Evolutionary conservation across 2,888 invertebrate species (phyloP).

Genomic region (Rhorus exstirpatorius): DNA sequence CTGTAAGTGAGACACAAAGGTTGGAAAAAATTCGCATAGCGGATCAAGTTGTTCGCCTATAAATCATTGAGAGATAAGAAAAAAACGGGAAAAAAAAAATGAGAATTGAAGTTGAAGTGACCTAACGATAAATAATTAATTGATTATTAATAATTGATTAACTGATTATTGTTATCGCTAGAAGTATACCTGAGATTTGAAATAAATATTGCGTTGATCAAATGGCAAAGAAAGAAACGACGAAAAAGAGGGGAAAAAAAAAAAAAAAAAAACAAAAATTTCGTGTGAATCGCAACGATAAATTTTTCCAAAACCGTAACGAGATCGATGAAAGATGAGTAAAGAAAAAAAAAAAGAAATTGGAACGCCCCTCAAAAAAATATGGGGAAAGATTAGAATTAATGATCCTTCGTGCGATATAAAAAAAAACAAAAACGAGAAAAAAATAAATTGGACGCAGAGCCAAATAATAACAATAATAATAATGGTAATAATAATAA

Average conservation of each 20-base stretch:
- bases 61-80: neutral
- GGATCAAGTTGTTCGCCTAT: conserved; percentile 11
- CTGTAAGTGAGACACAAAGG: neutral
- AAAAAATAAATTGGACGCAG: neutral
- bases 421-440: conserved; percentile 2
- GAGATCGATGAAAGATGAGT: conserved; percentile 4
- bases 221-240: neutral
- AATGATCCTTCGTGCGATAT: conserved; percentile 34
- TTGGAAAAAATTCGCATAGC: neutral
- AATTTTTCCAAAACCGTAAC: neutral
- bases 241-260: neutral
- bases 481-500: conserved; percentile 29
- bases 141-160: neutral
- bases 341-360: conserved; percentile 1
- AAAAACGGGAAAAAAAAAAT: neutral
- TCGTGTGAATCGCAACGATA: neutral
- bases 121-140: neutral
- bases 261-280: neutral
- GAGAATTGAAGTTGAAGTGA: neutral
- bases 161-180: conserved; percentile 13
- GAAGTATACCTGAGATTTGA: conserved; percentile 15
- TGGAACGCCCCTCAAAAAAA: conserved; percentile 7
- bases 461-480: conserved; percentile 35
- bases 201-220: neutral
- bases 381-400: conserved; percentile 29